Percentiles rank a stretch among this genome's conserved stretches.
phyloP scores from a whole-genome alignment of 2,113 vertebrate genomes.

The Pandion haliaetus region DNA sequence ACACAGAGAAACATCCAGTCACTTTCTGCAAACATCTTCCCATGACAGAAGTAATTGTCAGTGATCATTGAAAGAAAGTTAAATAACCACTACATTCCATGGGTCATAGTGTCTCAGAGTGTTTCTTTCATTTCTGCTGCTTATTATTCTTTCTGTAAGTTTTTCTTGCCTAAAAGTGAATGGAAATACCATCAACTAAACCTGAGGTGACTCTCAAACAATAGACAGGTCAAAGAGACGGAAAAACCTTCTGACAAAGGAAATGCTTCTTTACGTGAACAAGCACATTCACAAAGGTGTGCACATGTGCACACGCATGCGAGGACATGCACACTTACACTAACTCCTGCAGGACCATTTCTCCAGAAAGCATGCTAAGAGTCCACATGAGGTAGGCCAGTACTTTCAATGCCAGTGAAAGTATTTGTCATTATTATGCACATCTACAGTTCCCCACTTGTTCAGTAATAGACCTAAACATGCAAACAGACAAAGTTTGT shows the following conservation, averaged over 20 bases:
- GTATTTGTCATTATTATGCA: neutral
- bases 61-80: neutral
- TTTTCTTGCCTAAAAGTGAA: neutral
- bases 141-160: neutral
- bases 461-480: neutral
- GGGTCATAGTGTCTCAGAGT: neutral
- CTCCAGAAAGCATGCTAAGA: neutral
- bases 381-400: neutral
- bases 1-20: neutral
- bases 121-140: neutral
- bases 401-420: neutral
- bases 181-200: neutral
- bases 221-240: neutral
- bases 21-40: neutral
- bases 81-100: neutral
- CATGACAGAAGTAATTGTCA: neutral
- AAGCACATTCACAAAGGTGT: neutral
- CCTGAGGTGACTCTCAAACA: neutral
- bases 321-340: accelerated
- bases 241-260: neutral
- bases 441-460: neutral
- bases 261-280: neutral
- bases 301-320: accelerated
- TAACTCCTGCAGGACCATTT: neutral
- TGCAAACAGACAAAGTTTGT: neutral